Percentiles rank a stretch among this genome's conserved stretches.
Evolutionary conservation across 2,797 vertebrate species (phyloP).

Genomic region (Heteromormyrus szaboi): DNA sequence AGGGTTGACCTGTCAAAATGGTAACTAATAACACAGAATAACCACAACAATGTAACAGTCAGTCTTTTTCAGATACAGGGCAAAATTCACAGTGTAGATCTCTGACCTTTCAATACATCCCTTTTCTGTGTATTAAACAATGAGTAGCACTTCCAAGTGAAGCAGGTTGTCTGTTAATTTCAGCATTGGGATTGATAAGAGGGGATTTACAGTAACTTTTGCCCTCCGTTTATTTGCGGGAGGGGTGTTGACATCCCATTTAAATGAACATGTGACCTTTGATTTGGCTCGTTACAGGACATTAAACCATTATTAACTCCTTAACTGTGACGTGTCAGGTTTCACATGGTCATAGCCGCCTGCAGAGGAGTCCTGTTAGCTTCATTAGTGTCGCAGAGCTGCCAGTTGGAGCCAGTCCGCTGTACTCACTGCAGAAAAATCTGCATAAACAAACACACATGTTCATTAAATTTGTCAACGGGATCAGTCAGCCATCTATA

Average conservation of each 20-base stretch:
- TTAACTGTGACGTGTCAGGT: conserved; percentile 29
- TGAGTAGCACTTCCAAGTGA: not conserved
- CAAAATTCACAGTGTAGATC: not conserved
- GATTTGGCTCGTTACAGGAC: conserved; percentile 31
- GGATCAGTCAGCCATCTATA: not conserved
- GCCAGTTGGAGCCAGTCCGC: not conserved
- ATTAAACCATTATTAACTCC: conserved; percentile 40
- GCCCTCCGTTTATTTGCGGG: not conserved
- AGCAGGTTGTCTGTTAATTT: not conserved
- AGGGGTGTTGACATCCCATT: not conserved
- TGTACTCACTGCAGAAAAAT: not conserved
- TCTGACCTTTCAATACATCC: not conserved
- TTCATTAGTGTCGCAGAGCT: not conserved
- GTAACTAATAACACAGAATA: not conserved
- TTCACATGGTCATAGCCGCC: not conserved
- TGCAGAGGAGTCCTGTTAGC: not conserved
- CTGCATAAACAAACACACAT: not conserved
- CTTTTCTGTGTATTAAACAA: not conserved
- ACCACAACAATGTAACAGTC: not conserved
- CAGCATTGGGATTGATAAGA: not conserved
- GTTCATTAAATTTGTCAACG: conserved; percentile 1
- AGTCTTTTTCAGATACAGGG: not conserved
- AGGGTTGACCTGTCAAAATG: conserved; percentile 8
- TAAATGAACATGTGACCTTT: conserved; percentile 35
- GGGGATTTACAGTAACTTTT: not conserved